Evolutionary conservation across 2,888 invertebrate species (phyloP), one percentile per base, ranked within the genome.

Genomic region (Limnephilus marmoratus): DNA sequence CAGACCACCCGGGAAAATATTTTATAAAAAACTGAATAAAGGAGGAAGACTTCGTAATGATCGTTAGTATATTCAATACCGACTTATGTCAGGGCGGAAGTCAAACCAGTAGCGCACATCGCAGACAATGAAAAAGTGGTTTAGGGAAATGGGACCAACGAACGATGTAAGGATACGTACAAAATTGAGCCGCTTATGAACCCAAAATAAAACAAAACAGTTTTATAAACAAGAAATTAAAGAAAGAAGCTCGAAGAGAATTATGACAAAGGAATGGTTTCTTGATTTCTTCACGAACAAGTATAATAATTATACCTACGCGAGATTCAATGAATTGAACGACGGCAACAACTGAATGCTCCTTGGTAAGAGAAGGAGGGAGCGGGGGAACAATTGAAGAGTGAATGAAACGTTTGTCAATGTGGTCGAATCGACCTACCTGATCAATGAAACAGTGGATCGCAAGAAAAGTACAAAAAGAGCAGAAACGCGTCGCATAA

Each of bases 321-420:
- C 15, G 15, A 41, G 49, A 88, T 34, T 31, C 34, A 18, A 29
- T 34, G 88, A 53, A 53, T n/a, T 68, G 68, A 68, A 68, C 24
- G 68, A 68, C 24, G 68, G 68, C 68, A 9, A 68, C 29, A 9
- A 68, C 29, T 29, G 68, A 34, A 88, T 31, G 88, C 7, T 31
- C 18, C 9, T 86, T 15, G 88, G 24, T 7, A 68, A 53, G 87
- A 53, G 87, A 68, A 68, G 18, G 68, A 68, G 18, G 68, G 87
- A 29, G 5, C 24, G 68, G 68, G 45, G 49, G 49, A 18, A 49
- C 53, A 87, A 87, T 85, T 34, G 90, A 91, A 82, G 68, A 89
- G 49, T 93, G 93, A 93, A 93, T 93, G 93, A 92, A 93, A 91
- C 92, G 82, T 31, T 41, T 87, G 92, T 92, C 92, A 91, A 82